Evolutionary conservation across 2,888 invertebrate species (phyloP), one percentile per base, ranked within the genome.

Genomic region (Hypomecis punctinalis): DNA sequence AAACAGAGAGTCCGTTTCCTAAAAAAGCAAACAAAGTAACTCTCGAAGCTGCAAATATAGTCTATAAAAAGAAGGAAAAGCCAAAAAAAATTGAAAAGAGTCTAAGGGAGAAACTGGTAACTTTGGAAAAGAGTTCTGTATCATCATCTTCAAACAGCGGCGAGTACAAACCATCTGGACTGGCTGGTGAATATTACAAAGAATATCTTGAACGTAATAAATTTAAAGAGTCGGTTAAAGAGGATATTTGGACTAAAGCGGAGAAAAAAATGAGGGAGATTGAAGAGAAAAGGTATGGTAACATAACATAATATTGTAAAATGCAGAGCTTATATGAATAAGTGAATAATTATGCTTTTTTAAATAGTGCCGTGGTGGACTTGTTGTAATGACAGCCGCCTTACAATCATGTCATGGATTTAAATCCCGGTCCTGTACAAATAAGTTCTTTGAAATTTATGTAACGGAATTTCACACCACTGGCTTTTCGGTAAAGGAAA

Each of bases 181-280:
- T 67, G 9, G 88, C 88, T 0, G 65, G 63, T 42, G 79, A 81
- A 36, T 87, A 84, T 67, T 89, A 86, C 33, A 72, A 75, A 0
- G 79, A 81, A 55, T 86, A 72, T 64, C 8, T 83, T 6, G 76
- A 83, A 39, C 75, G 76, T 3, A 79, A 63, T 39, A 74, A 72
- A 51, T n/a, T 81, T 0, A 77, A 73, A 43, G 69, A 79, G 1
- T 35, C 70, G 2, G 47, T 78, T 0, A 67, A 72, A 36, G 76
- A 84, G 5, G 79, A 84, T 33, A 74, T 89, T n/a, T 87, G 89
- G 87, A 58, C 68, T 0, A 71, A 40, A 56, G 80, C 76, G 0
- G 81, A 87, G 61, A 68, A 68, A 45, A 52, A 78, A 40, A 84
- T 88, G 85, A 83, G 78, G 39, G 79, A 81, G 42, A 70, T 85